phyloP scores from a whole-genome alignment of 2,113 vertebrate species.

The Pseudonaja textilis region DNA sequence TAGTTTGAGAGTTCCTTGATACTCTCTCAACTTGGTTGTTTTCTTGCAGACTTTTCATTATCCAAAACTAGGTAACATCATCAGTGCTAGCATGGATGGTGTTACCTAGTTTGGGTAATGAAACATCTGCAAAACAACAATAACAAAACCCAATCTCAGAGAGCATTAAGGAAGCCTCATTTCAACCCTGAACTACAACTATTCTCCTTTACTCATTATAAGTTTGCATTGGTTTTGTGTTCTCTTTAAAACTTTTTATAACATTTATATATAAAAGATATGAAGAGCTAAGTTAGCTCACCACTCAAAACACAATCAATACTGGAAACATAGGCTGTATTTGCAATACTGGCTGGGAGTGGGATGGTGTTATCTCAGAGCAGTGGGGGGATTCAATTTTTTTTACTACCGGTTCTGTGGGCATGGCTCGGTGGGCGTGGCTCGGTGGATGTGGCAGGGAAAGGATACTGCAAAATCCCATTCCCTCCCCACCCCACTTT shows the following conservation, averaged over 20 bases:
- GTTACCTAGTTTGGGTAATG: not conserved
- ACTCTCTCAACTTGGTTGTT: no score
- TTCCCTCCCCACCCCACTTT: no score
- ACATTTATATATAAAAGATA: not conserved
- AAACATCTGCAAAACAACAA: not conserved
- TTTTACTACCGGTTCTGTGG: no score
- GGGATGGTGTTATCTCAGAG: not conserved
- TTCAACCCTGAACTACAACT: not conserved
- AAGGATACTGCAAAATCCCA: no score
- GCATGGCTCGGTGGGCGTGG: no score
- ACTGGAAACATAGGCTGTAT: not conserved
- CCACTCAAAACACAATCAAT: not conserved
- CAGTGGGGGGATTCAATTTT: no score
- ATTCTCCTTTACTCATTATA: not conserved
- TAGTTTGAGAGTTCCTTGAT: not conserved
- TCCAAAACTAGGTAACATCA: not conserved
- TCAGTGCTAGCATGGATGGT: not conserved
- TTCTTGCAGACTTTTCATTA: not conserved
- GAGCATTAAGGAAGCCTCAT: not conserved
- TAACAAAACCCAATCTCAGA: not conserved
- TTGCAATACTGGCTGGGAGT: not conserved
- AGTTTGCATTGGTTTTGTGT: not conserved
- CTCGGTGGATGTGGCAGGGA: no score
- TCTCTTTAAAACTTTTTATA: not conserved
- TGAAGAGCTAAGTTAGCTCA: not conserved